These are phyloP conservation scores for Drosophila testacea DNA, from an alignment of 2,888 invertebrate species.

Conservation along the genomic window DNA sequence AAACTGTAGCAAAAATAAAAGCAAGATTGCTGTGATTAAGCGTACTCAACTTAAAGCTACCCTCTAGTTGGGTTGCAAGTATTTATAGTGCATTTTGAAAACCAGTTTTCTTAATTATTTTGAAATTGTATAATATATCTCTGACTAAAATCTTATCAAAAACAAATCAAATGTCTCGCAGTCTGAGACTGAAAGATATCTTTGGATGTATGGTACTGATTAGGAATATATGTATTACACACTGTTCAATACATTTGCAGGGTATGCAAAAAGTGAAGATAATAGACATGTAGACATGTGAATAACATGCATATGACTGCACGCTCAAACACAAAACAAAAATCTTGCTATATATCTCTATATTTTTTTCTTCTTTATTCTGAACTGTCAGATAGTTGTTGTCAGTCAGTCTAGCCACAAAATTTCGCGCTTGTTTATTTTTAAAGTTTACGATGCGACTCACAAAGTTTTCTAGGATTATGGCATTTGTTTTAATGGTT, in stretches of 20 bases:
- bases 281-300: conserved; percentile 42
- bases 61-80: background rate
- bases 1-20: conserved; percentile 23
- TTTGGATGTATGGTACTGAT: too few relatives aligned
- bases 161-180: too few relatives aligned
- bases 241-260: background rate
- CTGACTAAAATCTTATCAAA: too few relatives aligned
- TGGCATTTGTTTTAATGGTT: conserved; percentile 40
- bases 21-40: background rate
- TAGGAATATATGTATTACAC: too few relatives aligned
- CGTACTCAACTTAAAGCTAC: background rate
- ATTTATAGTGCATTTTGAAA: background rate
- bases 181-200: too few relatives aligned
- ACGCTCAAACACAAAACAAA: conserved; percentile 7
- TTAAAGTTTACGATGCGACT: conserved; percentile 69
- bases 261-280: conserved; percentile 23
- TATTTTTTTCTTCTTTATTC: conserved; percentile 25
- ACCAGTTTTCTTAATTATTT: too few relatives aligned
- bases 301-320: conserved; percentile 33
- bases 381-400: conserved; percentile 21
- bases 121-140: too few relatives aligned
- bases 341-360: conserved; percentile 2
- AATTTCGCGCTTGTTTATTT: conserved; percentile 68
- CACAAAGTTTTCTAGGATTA: conserved; percentile 37
- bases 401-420: conserved; percentile 20